These are phyloP conservation scores for Anolis apletophallus DNA, from an alignment of 2,797 vertebrate genomes.

Conservation along the genomic window DNA sequence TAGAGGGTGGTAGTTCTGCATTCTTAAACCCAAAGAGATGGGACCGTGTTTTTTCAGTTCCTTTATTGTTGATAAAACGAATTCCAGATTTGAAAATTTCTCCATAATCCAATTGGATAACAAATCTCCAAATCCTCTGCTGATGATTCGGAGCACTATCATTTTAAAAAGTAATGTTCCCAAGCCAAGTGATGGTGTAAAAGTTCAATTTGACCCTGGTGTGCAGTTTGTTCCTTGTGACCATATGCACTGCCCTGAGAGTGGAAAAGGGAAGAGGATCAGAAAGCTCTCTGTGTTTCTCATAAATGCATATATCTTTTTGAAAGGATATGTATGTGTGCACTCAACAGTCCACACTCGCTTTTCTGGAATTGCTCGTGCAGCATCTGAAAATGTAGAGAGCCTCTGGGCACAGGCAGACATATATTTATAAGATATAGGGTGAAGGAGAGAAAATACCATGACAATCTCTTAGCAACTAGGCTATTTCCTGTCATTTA, in stretches of 20 bases:
- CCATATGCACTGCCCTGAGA: no score
- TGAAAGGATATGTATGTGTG: not conserved
- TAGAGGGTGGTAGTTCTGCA: not conserved
- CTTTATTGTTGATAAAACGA: not conserved
- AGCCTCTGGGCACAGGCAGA: slow-evolving; percentile 22
- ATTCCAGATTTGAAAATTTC: not conserved
- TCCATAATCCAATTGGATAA: not conserved
- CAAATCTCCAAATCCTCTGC: not conserved
- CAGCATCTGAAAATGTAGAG: slow-evolving; percentile 15
- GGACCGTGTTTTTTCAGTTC: not conserved
- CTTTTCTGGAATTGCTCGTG: slow-evolving; percentile 1
- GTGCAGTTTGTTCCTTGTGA: not conserved
- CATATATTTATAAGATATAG: slow-evolving; percentile 27
- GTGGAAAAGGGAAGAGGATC: not conserved
- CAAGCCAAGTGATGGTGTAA: not conserved
- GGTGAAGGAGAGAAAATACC: slow-evolving; percentile 15
- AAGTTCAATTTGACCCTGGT: fast-evolving
- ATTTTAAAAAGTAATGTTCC: not conserved
- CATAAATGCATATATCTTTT: not conserved
- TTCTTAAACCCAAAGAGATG: not conserved
- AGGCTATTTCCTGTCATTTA: slow-evolving; percentile 29
- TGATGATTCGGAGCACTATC: not conserved
- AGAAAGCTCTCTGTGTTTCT: not conserved
- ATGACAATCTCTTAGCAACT: slow-evolving; percentile 27
- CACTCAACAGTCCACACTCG: not conserved